phyloP scores from a whole-genome alignment of 2,797 vertebrate genomes.

The Neomorphus geoffroyi region DNA sequence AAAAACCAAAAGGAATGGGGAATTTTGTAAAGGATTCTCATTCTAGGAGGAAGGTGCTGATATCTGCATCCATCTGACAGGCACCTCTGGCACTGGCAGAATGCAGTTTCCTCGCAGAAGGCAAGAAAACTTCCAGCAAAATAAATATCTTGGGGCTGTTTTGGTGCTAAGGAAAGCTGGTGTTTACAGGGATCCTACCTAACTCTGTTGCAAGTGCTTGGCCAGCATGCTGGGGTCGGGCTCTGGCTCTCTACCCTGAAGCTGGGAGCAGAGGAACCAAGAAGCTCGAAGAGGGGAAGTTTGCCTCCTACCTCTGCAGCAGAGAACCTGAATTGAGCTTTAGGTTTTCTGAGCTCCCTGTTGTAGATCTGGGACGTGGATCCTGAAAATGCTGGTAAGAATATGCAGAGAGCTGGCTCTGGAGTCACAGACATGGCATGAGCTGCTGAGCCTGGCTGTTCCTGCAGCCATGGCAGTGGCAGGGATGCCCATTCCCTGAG shows the following conservation, averaged over 20 bases:
- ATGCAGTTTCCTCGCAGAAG: neutral
- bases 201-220: neutral
- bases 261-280: neutral
- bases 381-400: neutral
- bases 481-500: neutral
- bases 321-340: neutral
- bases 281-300: rapidly evolving
- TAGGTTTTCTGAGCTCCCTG: neutral
- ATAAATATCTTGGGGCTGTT: neutral
- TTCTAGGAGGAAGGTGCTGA: neutral
- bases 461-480: neutral
- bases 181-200: neutral
- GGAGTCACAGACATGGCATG: neutral
- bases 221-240: rapidly evolving
- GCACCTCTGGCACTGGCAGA: neutral
- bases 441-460: neutral
- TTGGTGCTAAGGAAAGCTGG: neutral
- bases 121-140: neutral
- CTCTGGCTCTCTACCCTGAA: neutral
- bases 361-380: neutral
- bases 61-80: neutral
- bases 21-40: neutral
- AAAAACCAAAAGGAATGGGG: neutral
- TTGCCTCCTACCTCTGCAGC: neutral
- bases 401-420: neutral